These are phyloP conservation scores for Argynnis bischoffii DNA, from an alignment of 2,888 invertebrate species.

Conservation along the genomic window DNA sequence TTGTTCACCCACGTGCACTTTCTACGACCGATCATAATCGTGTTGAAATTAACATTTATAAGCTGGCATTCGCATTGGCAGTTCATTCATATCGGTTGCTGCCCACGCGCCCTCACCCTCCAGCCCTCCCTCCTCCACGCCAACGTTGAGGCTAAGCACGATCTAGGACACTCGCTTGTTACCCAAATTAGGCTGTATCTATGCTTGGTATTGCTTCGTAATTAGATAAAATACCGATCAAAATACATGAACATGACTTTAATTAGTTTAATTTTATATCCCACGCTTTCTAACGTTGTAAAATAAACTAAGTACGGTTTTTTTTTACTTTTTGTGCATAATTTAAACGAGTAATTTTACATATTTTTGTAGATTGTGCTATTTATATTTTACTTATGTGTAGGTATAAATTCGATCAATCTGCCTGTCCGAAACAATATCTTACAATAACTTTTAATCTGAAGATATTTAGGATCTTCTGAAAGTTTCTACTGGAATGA, in stretches of 20 bases:
- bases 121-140: constrained; percentile 32
- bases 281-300: constrained; percentile 11
- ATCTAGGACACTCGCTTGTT: constrained; percentile 17
- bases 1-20: constrained; percentile 45
- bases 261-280: constrained; percentile 17
- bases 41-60: constrained; percentile 43
- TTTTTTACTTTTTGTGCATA: background rate
- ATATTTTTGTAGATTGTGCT: too few species aligned
- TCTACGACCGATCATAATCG: constrained; percentile 43
- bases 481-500: background rate
- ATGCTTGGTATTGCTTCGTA: constrained; percentile 16
- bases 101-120: constrained; percentile 44
- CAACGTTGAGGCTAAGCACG: constrained; percentile 23
- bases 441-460: background rate
- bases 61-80: constrained; percentile 40
- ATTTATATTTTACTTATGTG: too few species aligned
- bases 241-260: constrained; percentile 11
- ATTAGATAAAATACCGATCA: constrained; percentile 18
- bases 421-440: too few species aligned
- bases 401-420: too few species aligned
- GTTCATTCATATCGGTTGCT: constrained; percentile 56
- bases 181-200: constrained; percentile 17
- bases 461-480: background rate
- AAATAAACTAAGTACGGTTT: background rate
- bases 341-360: background rate